phyloP scores from a whole-genome alignment of 2,797 vertebrate genomes.

The Phylloscopus collybita region DNA sequence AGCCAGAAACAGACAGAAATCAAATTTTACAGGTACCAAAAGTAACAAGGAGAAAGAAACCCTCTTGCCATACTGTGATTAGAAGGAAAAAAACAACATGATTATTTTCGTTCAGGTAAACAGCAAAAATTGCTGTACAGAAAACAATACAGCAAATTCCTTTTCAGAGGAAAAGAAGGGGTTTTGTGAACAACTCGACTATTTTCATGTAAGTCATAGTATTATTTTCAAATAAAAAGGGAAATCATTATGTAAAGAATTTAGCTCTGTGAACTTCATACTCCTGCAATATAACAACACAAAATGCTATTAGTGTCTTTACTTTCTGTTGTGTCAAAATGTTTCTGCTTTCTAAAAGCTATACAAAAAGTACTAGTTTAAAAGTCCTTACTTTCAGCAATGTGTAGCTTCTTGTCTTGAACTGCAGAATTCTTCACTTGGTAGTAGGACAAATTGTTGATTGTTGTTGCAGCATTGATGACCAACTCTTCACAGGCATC shows the following conservation, averaged over 20 bases:
- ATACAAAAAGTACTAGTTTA: not conserved
- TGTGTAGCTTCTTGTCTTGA: slow-evolving; percentile 73
- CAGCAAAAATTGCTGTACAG: not conserved
- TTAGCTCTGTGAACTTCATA: not conserved
- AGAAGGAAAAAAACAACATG: not conserved
- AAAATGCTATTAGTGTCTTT: not conserved
- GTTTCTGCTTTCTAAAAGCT: not conserved
- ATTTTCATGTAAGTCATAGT: not conserved
- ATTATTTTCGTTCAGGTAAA: not conserved
- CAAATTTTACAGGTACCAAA: not conserved
- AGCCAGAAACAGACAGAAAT: not conserved
- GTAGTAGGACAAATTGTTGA: slow-evolving; percentile 96
- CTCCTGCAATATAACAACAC: not conserved
- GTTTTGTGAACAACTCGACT: not conserved
- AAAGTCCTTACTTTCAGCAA: slow-evolving; percentile 85
- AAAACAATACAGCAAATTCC: not conserved
- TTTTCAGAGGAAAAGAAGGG: not conserved
- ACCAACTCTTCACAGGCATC: slow-evolving; percentile 88
- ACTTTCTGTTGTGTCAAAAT: not conserved
- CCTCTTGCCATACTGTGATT: not conserved
- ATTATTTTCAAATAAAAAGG: not conserved
- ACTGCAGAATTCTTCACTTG: slow-evolving; percentile 81
- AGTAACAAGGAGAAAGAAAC: not conserved
- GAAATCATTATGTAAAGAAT: not conserved
- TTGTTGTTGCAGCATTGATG: slow-evolving; percentile 84